Base-by-base conservation (phyloP, 1,140 invertebrate species). In the Scylla paramamosain region DNA sequence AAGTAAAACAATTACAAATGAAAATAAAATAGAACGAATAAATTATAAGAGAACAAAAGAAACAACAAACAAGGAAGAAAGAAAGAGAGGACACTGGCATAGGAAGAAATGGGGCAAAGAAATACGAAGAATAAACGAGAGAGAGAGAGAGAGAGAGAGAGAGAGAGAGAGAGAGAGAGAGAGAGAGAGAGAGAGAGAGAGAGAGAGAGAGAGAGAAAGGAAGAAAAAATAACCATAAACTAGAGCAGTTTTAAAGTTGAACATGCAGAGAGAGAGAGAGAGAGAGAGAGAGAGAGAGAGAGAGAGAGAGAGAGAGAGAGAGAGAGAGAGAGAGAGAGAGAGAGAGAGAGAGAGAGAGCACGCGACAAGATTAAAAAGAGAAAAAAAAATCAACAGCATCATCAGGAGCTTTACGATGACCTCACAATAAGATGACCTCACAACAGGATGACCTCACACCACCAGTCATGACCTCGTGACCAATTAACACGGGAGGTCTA, bases 281-380 rank as follows among this genome's bases (percentile, higher is more conserved):
- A 67, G 90, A 91, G 90, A 91, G 90, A 91, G 90, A 91, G 90
- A 91, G 90, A 91, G 90, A 91, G 90, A 91, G 90, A 91, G 90
- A 91, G 90, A 91, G 90, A 91, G 90, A 91, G 90, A 45, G 48
- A 48, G 39, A 45, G 39, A 52, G 39, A 28, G 90, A 91, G 46
- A 91, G 39, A 87, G 84, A 87, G 84, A 87, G 84, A 87, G 84
- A 87, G 84, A 87, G 84, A 87, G 84, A 87, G 84, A 87, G 84
- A 87, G 84, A 87, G 84, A 87, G 84, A 87, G 84, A 87, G 84
- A 87, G 84, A 87, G 84, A 87, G 84, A 87, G 84, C 29, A 45
- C 29, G 84, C 29, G 84, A 87, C 20, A 7, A 45, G 3, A 20
- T 16, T 2, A 20, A 59, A 59, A 12, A 59, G 10, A 12, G 10